Conservation (phyloP, 2,888 invertebrate species). For the Thysanoteuthis rhombus region DNA sequence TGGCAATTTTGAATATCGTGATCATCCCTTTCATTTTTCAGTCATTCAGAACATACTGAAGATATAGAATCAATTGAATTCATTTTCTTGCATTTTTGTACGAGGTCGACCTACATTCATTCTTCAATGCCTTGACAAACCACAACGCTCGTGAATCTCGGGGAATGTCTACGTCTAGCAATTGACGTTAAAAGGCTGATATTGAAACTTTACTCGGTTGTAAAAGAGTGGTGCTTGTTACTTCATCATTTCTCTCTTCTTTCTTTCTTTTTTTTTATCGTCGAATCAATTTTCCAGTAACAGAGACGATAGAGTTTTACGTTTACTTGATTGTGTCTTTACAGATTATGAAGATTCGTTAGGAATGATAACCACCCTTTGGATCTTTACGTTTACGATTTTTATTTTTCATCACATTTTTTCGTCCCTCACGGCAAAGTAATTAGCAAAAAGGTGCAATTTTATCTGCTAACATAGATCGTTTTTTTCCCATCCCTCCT, state of each 20-base stretch:
- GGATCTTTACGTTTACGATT: not conserved
- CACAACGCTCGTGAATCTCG: too few species aligned
- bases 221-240: too few species aligned
- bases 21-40: too few species aligned
- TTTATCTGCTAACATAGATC: not conserved
- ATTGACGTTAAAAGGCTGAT: too few species aligned
- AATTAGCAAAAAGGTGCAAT: not conserved
- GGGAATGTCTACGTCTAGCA: too few species aligned
- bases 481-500: not conserved
- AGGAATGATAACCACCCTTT: not conserved
- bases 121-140: too few species aligned
- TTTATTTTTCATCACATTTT: not conserved
- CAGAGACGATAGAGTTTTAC: not conserved
- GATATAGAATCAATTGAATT: too few species aligned
- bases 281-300: not conserved
- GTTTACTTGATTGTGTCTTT: slow-evolving; percentile 12
- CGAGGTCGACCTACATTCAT: too few species aligned
- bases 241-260: not conserved
- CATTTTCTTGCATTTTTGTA: too few species aligned
- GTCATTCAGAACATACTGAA: too few species aligned
- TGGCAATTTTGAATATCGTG: too few species aligned
- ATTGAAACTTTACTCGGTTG: too few species aligned
- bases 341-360: not conserved
- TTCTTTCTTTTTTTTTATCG: not conserved
- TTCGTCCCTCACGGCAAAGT: not conserved